Evolutionary conservation across 2,113 vertebrate genomes (phyloP), one percentile per base, ranked within the genome.

Genomic region (Burhinus bistriatus): DNA sequence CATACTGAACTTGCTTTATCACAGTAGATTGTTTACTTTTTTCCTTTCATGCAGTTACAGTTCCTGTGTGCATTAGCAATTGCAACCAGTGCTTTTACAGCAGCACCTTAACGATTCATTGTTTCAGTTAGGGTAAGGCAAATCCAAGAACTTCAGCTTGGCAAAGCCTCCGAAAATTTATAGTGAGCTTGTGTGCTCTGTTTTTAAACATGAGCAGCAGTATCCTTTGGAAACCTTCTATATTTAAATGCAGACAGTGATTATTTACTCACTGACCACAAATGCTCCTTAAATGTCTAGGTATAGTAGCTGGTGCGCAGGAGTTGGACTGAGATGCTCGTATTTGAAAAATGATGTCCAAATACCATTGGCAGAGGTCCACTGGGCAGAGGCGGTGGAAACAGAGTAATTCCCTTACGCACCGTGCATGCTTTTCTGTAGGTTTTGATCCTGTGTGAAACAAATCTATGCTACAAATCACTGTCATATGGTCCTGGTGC

Each of bases 191-290:
- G 47, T 95, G 49, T 81, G 80, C 52, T 85, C 79, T 72, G 77
- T 84, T 87, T 96, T 85, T 68, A 80, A 94, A 85, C 58, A 54
- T 3, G 16, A 52, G 58, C 36, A 94, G 77, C 77, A 77, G 40
- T 40, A 64, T 23, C n/a, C 52, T 65, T 57, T 89, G 77, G 83
- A 85, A 83, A 29, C 57, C 18, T 85, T 85, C 78, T 83, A 36
- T 79, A 62, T 96, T 95, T 87, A 93, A 82, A 76, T 83, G 68
- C 66, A 61, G 83, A 61, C 40, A 54, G 62, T 72, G 51, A 44
- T 87, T 94, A 79, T 82, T 96, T 96, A 87, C 78, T 93, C 66
- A 30, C 22, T 51, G 78, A 59, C 88, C 78, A 66, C 62, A 89
- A 86, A 72, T 40, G 62, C 58, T 83, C 86, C 58, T 54, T 69